Percentiles rank a stretch among this genome's conserved stretches.
phyloP scores from a whole-genome alignment of 2,113 vertebrate species.

The Podilymbus podiceps region DNA sequence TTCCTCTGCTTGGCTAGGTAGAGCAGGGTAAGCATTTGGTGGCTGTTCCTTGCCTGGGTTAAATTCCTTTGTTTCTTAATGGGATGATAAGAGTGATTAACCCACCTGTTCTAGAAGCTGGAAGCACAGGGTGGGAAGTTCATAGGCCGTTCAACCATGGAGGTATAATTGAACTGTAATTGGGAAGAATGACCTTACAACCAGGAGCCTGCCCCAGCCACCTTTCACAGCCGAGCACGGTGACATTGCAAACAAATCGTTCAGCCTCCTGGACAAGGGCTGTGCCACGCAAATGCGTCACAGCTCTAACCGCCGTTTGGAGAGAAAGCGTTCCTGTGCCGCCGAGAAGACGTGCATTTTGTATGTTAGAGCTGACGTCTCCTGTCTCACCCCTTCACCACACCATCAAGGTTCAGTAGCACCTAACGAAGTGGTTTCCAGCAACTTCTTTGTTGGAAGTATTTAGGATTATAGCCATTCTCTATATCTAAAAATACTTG shows the following conservation, averaged over 20 bases:
- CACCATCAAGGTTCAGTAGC: background rate
- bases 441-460: background rate
- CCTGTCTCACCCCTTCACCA: background rate
- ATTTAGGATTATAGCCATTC: background rate
- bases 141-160: background rate
- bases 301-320: background rate
- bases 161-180: background rate
- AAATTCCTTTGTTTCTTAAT: background rate
- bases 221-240: background rate
- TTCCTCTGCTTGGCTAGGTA: background rate
- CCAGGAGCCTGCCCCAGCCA: background rate
- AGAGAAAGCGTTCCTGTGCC: background rate
- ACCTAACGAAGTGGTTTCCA: background rate
- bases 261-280: background rate
- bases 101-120: background rate
- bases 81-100: background rate
- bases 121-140: background rate
- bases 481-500: background rate
- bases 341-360: fast-evolving
- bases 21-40: background rate
- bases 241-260: background rate
- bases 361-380: fast-evolving
- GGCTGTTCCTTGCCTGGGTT: background rate
- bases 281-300: background rate
- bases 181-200: background rate